phyloP scores from a whole-genome alignment of 2,113 vertebrate species.

The Phrynosoma platyrhinos region DNA sequence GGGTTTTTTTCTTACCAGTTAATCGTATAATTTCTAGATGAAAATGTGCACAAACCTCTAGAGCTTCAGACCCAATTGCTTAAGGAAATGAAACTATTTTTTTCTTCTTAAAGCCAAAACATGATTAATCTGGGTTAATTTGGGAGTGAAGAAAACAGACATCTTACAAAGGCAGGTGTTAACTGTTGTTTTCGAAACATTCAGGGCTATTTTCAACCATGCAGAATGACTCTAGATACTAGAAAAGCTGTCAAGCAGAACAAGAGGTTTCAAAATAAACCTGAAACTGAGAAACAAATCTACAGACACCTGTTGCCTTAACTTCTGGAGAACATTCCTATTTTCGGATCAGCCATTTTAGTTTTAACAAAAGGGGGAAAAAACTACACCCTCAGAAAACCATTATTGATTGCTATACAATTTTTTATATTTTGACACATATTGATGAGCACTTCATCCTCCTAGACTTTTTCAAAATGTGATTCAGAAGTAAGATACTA shows the following conservation, averaged over 20 bases:
- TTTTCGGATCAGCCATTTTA: neutral
- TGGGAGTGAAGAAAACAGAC: neutral
- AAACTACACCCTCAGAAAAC: neutral
- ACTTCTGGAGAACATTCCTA: neutral
- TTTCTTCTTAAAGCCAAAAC: constrained; percentile 19
- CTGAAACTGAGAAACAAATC: constrained; percentile 31
- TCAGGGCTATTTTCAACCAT: constrained; percentile 5
- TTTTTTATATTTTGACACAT: neutral
- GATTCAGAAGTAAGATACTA: neutral
- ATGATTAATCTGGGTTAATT: constrained; percentile 21
- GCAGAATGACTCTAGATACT: neutral
- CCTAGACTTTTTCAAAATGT: too few species aligned
- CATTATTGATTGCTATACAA: neutral
- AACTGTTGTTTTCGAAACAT: constrained; percentile 26
- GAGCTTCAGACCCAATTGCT: neutral
- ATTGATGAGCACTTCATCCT: neutral
- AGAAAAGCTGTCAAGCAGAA: neutral
- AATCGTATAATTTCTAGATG: neutral
- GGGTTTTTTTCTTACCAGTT: neutral
- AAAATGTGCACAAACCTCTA: neutral
- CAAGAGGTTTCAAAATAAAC: constrained; percentile 8
- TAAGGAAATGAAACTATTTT: neutral
- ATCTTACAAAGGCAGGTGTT: constrained; percentile 13
- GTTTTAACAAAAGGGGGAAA: neutral
- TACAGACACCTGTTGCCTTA: constrained; percentile 12